Evolutionary conservation across 2,888 invertebrate genomes (phyloP), one percentile per base, ranked within the genome.

Genomic region (Ormyrus labotus): DNA sequence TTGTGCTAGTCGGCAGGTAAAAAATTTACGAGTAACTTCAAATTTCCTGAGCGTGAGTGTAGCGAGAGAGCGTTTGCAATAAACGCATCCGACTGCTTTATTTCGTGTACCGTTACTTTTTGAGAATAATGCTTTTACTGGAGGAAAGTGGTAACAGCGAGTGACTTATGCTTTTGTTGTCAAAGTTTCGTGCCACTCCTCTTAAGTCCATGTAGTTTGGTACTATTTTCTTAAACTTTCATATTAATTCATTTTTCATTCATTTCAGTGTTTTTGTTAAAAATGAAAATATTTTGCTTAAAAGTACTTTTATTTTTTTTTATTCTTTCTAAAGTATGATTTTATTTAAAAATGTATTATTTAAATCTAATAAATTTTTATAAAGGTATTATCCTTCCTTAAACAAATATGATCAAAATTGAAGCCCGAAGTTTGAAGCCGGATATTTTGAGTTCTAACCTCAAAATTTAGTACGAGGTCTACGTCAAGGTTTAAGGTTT

Each of bases 161-260:
- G 57, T 69, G 69, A 57, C 69, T 69, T 57, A 69, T 69, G 69
- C 13, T 57, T 57, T 8, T 57, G 69, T 45, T 57, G 57, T 69
- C 57, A 57, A 69, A 69, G 69, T 69, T 69, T 57, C 34, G 10
- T 13, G 47, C 69, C 47, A 7, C 47, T n/a, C 34, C 48, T 13
- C 34, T 48, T 6, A 60, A 60, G 19, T 48, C n/a, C 13, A 11
- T 47, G 11, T 48, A 64, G 50, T 47, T 64, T 64, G 53, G 11
- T 34, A 53, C 45, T 68, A 19, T 68, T 55, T 68, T 55, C 45
- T 11, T 45, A 19, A 1, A 45, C 19, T 64, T 48, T 64, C 13
- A 64, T 13, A 19, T 19, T 19, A 8, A 48, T 48, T 48, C n/a
- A n/a, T 48, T 64, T 8, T 7, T 13, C 48, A 6, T 50, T n/a